Evolutionary conservation across 2,888 invertebrate genomes (phyloP).

Genomic region (Temnothorax unifasciatus): DNA sequence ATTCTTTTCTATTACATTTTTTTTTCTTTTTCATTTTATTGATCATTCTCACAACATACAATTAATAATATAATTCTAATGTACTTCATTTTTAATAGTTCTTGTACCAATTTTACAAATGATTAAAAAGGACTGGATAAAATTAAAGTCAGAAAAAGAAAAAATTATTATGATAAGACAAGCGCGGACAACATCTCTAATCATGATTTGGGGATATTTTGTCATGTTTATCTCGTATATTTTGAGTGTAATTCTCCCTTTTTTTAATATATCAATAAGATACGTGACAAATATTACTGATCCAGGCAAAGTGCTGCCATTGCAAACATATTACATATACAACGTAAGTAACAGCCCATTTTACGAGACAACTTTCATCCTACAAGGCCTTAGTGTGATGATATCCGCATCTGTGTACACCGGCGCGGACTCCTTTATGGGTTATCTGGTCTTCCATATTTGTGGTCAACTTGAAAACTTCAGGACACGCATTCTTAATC

Average conservation of each 20-base stretch:
- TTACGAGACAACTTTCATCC: slow-evolving; percentile 10
- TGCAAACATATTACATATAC: slow-evolving; percentile 19
- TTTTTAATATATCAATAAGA: slow-evolving; percentile 23
- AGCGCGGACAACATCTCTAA: not conserved
- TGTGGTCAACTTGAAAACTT: slow-evolving; percentile 48
- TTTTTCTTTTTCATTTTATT: not conserved
- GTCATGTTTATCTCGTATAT: not conserved
- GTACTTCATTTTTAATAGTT: slow-evolving; percentile 28
- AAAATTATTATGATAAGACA: slow-evolving; percentile 41
- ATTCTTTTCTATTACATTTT: not conserved
- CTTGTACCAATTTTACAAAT: slow-evolving; percentile 51
- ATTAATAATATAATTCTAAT: not conserved
- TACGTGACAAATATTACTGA: slow-evolving; percentile 2
- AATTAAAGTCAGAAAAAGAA: slow-evolving; percentile 36
- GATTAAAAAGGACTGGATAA: slow-evolving; percentile 56
- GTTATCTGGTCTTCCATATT: slow-evolving; percentile 25
- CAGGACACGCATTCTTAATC: not conserved
- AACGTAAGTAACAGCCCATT: slow-evolving; percentile 23
- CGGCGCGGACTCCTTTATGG: slow-evolving; percentile 32
- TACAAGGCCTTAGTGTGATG: slow-evolving; percentile 17
- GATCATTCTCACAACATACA: not conserved
- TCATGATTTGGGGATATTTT: slow-evolving; percentile 4
- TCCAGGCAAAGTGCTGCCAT: slow-evolving; percentile 1
- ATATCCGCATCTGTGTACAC: not conserved
- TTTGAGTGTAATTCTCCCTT: not conserved